phyloP scores from a whole-genome alignment of 2,888 invertebrate species.

The Prosopocoilus inquinatus region DNA sequence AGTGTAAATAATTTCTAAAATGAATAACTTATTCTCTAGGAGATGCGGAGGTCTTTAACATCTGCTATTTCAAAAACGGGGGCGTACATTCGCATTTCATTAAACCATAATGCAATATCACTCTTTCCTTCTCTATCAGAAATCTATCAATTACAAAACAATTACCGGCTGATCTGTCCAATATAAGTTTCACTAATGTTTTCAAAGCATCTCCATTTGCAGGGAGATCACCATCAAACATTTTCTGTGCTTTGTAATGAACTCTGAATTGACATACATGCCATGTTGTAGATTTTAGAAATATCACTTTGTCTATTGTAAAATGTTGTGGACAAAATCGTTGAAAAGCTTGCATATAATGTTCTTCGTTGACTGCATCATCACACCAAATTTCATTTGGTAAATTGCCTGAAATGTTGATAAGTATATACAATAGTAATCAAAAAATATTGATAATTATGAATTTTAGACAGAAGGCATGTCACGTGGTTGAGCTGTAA shows the following conservation, averaged over 20 bases:
- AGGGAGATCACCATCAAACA: constrained; percentile 1
- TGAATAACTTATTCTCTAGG: too few relatives aligned
- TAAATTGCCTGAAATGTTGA: constrained; percentile 1
- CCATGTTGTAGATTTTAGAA: not conserved
- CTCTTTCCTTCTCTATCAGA: not conserved
- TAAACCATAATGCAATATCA: not conserved
- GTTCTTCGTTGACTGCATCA: not conserved
- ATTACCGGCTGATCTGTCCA: not conserved
- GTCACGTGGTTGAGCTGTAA: too few relatives aligned
- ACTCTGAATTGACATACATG: constrained; percentile 1
- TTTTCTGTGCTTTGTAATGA: not conserved
- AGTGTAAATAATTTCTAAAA: too few relatives aligned
- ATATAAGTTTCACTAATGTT: constrained; percentile 2
- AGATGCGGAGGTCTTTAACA: constrained; percentile 5
- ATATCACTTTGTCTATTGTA: not conserved
- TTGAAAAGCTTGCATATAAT: not conserved
- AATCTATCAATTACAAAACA: not conserved
- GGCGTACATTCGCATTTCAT: not conserved
- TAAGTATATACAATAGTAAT: not conserved
- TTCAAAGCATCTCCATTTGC: not conserved
- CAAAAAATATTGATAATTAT: too few relatives aligned
- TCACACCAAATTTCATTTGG: not conserved
- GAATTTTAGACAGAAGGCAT: too few relatives aligned
- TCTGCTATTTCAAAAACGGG: not conserved
- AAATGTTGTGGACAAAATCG: constrained; percentile 3